phyloP scores from a whole-genome alignment of 2,888 invertebrate species.

The Eledona agricola region DNA sequence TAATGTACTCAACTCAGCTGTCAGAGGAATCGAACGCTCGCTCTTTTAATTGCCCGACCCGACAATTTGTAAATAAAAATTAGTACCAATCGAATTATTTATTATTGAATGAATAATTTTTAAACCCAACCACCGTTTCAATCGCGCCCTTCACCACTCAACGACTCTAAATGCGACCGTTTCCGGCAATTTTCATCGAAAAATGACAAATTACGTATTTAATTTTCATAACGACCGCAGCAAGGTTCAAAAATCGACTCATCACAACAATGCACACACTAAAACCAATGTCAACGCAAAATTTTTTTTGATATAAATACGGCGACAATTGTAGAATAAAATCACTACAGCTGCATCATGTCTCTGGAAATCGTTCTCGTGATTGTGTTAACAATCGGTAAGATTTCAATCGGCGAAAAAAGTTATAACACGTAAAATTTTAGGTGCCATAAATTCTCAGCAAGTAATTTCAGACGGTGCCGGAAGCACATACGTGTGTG shows the following conservation, averaged over 20 bases:
- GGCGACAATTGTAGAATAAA: no score
- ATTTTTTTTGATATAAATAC: no score
- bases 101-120: constrained; percentile 11
- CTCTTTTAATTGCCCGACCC: constrained; percentile 13
- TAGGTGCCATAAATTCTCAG: constrained; percentile 22
- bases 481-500: constrained; percentile 50
- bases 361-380: not conserved
- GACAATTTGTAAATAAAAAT: constrained; percentile 7
- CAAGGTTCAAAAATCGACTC: constrained; percentile 26
- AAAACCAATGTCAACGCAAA: no score
- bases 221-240: constrained; percentile 21
- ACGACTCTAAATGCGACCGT: constrained; percentile 24
- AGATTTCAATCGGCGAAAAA: not conserved
- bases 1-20: constrained; percentile 35
- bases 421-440: no score
- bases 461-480: constrained; percentile 39
- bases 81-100: constrained; percentile 12
- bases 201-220: constrained; percentile 26
- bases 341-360: not conserved
- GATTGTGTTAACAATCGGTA: constrained; percentile 1
- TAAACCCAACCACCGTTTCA: constrained; percentile 14
- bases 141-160: constrained; percentile 29
- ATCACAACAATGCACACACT: no score
- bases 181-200: constrained; percentile 24
- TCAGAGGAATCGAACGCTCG: constrained; percentile 23